phyloP scores from a whole-genome alignment of 2,888 invertebrate genomes.

The Xestia xanthographa region DNA sequence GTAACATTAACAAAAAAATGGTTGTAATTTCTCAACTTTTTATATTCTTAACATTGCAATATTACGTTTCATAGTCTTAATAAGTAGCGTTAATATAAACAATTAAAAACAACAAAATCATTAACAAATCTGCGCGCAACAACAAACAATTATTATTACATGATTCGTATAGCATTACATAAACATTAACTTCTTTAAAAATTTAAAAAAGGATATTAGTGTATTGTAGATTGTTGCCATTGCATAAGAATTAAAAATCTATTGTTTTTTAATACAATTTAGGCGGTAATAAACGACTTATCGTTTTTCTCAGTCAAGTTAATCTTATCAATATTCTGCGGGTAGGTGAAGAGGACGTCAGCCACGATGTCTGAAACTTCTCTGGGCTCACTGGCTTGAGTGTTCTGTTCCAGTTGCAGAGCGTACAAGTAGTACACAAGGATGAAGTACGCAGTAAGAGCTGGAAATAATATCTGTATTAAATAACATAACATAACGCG shows the following conservation, averaged over 20 bases:
- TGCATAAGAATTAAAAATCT: neutral
- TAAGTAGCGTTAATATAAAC: neutral
- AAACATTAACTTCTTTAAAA: neutral
- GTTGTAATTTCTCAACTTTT: neutral
- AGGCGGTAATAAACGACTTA: conserved; percentile 6
- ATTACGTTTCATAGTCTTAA: neutral
- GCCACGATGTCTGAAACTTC: conserved; percentile 37
- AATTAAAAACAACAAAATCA: neutral
- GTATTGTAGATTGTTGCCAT: neutral
- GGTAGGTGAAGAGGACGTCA: conserved; percentile 37
- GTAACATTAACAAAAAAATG: neutral
- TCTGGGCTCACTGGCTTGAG: conserved; percentile 13
- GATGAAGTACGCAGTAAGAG: conserved; percentile 59
- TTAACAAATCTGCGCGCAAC: neutral
- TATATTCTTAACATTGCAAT: neutral
- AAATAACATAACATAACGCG: neutral
- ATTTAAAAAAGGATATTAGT: neutral
- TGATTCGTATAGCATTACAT: neutral
- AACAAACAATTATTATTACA: neutral
- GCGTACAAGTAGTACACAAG: conserved; percentile 61
- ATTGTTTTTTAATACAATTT: conserved; percentile 1
- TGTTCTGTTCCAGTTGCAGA: conserved; percentile 51
- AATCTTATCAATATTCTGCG: conserved; percentile 54
- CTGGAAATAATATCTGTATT: conserved; percentile 35
- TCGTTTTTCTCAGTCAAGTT: conserved; percentile 48